Evolutionary conservation across 2,113 vertebrate genomes (phyloP).

Genomic region (Alligator mississippiensis): DNA sequence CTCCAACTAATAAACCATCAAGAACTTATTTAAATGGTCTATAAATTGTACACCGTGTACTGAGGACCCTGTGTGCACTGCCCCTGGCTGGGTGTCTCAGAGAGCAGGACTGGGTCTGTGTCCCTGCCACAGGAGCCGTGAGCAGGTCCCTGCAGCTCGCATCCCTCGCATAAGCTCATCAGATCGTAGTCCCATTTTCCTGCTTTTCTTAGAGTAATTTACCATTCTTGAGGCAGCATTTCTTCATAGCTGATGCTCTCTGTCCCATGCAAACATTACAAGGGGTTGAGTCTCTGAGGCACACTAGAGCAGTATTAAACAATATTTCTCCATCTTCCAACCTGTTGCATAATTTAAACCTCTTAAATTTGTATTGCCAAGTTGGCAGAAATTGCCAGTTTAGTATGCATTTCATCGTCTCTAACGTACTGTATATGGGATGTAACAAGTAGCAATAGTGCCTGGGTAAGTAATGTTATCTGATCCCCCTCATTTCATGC

Average conservation of each 20-base stretch:
- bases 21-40: no score
- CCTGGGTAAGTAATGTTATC: background rate
- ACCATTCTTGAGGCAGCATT: background rate
- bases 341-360: conserved; percentile 56
- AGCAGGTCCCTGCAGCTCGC: no score
- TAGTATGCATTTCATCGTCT: conserved; percentile 38
- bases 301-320: conserved; percentile 28
- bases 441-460: background rate
- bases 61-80: no score
- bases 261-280: background rate
- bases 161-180: no score
- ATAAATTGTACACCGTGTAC: no score
- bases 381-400: conserved; percentile 52
- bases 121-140: no score
- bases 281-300: conserved; percentile 36
- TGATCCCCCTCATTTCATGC: background rate
- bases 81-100: no score
- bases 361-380: conserved; percentile 48
- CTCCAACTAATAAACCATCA: no score
- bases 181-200: accelerated
- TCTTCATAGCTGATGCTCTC: conserved; percentile 15
- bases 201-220: background rate
- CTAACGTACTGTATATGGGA: background rate
- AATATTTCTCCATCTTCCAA: conserved; percentile 13
- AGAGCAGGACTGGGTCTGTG: no score